These are phyloP conservation scores for Chiloscyllium plagiosum DNA, from an alignment of 2,113 vertebrate species.

Conservation along the genomic window DNA sequence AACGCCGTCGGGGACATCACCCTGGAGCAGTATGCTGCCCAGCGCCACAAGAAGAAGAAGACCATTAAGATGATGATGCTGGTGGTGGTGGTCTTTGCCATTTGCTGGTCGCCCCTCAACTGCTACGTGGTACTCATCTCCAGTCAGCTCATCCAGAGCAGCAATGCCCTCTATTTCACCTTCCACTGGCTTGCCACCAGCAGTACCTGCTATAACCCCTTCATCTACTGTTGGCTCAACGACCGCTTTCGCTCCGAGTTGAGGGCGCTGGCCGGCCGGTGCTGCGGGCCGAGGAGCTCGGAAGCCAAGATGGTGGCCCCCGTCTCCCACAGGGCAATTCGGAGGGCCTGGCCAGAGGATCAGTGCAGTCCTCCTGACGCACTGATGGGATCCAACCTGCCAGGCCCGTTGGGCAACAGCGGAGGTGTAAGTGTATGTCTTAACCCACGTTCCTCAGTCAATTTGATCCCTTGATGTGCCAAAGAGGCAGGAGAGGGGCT, in stretches of 20 bases:
- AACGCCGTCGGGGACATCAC: constrained; percentile 47
- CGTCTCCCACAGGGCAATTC: background rate
- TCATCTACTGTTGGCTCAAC: constrained; percentile 42
- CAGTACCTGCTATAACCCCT: constrained; percentile 49
- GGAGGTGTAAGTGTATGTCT: background rate
- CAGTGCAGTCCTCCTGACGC: background rate
- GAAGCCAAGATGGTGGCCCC: accelerated
- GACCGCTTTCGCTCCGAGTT: constrained; percentile 45
- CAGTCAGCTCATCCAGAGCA: constrained; percentile 47
- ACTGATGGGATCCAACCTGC: background rate
- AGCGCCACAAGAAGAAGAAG: constrained; percentile 52
- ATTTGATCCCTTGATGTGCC: too few relatives aligned
- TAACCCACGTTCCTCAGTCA: too few relatives aligned
- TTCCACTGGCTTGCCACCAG: constrained; percentile 48
- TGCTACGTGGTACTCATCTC: constrained; percentile 55
- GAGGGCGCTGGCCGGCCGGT: constrained; percentile 41
- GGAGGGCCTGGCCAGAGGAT: constrained; percentile 30
- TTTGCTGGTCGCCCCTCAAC: constrained; percentile 42
- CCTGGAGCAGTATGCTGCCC: constrained; percentile 42
- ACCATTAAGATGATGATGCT: constrained; percentile 54
- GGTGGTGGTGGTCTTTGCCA: constrained; percentile 54
- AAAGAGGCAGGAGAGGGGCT: too few relatives aligned
- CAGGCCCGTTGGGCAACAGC: background rate
- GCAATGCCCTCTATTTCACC: constrained; percentile 47
- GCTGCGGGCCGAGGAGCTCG: background rate